Evolutionary conservation across 2,113 vertebrate species (phyloP), one percentile per base, ranked within the genome.

Genomic region (Rhabdomys dilectus): DNA sequence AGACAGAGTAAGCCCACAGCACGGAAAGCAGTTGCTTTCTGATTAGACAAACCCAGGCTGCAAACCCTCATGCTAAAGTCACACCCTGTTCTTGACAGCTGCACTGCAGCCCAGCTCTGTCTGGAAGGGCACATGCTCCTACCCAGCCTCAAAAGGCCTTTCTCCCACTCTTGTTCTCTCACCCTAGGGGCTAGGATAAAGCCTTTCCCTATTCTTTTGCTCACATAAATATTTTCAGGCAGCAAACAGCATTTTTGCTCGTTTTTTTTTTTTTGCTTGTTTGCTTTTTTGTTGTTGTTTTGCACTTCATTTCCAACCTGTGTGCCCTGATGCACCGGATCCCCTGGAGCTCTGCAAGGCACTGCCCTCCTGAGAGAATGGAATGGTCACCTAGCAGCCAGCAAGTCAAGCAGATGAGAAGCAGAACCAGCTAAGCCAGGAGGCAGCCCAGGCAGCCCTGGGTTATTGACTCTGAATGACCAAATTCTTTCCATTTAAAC

Each of bases 401-500:
- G 48, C 58, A 91, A 96, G 88, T 95, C 85, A 96, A 96, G 84
- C 92, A 95, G 97, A 95, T 0, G 0, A 93, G 91, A 96, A 97
- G 81, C 86, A 96, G 94, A n/a, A 91, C 77, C 31, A 81, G 45
- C 72, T 17, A 82, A 91, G 81, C 86, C 91, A 92, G 70, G 68
- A 96, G 73, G 62, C 95, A 91, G 93, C 76, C 51, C 26, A 56
- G 91, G 66, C 89, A 84, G 77, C 96, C 96, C 64, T 0, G 0
- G 96, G 91, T 91, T 89, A 94, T 72, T 93, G 77, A 97, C 60
- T 82, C 72, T 7, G 31, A 87, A 31, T 64, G 91, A 77, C 82
- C 78, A 88, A 76, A 97, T 98, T 97, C 97, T 76, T 97, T 97
- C 96, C 96, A 93, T 95, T 81, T 96, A 95, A 98, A 97, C 94